phyloP scores from a whole-genome alignment of 2,797 vertebrate genomes.

The Prunella strophiata region DNA sequence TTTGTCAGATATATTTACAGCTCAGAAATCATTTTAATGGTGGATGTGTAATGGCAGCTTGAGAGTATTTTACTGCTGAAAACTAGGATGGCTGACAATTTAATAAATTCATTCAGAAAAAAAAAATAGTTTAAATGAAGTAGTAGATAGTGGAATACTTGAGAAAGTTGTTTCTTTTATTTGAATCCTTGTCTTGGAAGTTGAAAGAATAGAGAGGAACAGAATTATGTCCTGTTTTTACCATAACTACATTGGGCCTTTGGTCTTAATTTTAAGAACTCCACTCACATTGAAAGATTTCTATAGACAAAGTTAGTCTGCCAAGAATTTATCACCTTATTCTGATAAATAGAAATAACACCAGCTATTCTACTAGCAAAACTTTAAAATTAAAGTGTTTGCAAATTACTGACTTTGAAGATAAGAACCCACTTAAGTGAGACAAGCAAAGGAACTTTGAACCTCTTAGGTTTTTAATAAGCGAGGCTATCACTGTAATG shows the following conservation, averaged over 20 bases:
- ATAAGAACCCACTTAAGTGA: slow-evolving; percentile 34
- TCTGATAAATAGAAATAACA: not conserved
- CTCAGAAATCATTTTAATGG: not conserved
- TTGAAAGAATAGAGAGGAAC: not conserved
- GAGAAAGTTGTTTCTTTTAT: not conserved
- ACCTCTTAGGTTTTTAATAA: slow-evolving; percentile 42
- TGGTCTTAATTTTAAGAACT: not conserved
- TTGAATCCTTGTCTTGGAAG: not conserved
- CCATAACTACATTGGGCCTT: not conserved
- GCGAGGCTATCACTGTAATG: not conserved
- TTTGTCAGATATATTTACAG: not conserved
- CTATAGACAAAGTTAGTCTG: not conserved
- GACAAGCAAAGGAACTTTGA: slow-evolving; percentile 22
- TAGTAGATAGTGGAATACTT: not conserved
- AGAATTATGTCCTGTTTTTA: not conserved
- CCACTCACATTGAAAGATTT: not conserved
- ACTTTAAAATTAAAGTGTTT: slow-evolving; percentile 25
- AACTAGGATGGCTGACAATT: not conserved
- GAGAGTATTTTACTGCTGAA: not conserved
- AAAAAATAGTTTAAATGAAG: not conserved
- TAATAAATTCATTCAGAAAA: not conserved
- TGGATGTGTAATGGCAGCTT: not conserved
- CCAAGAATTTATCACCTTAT: not conserved
- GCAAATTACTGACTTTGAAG: slow-evolving; percentile 9
- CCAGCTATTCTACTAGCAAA: not conserved